Percentiles rank a stretch among this genome's conserved stretches.
Conservation (phyloP, 1,140 invertebrate genomes). For the Brachionus plicatilis region DNA sequence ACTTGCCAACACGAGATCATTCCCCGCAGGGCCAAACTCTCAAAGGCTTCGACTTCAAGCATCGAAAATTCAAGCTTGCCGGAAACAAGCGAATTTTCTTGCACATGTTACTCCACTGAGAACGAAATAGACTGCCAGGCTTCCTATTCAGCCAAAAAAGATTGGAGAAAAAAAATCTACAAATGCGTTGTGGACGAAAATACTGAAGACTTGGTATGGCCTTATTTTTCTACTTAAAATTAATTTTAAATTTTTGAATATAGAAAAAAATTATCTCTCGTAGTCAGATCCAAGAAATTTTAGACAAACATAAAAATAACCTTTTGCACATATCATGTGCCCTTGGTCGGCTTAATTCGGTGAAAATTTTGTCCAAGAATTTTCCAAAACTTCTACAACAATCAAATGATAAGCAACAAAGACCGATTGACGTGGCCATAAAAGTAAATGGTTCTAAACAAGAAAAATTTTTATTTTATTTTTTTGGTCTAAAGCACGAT, state of each 20-base stretch:
- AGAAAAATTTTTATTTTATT: not conserved
- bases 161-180: slow-evolving; percentile 1
- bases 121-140: not conserved
- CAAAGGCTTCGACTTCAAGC: not conserved
- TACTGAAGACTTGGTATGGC: not conserved
- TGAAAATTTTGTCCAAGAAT: not conserved
- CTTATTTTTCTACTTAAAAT: not conserved
- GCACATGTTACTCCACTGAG: not conserved
- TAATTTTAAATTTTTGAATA: not conserved
- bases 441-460: not conserved
- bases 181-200: slow-evolving; percentile 15
- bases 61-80: not conserved
- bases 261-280: not conserved
- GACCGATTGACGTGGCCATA: not conserved
- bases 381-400: not conserved
- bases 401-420: not conserved
- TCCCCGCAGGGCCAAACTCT: not conserved
- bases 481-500: not conserved
- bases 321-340: slow-evolving; percentile 29
- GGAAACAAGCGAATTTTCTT: slow-evolving; percentile 7
- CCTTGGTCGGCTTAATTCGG: not conserved
- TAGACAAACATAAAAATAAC: slow-evolving; percentile 35
- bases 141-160: not conserved
- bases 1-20: not conserved
- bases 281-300: not conserved